These are phyloP conservation scores for Spongia lamella DNA, from an alignment of 37 sponge, comb jelly and placozoan species.

Conservation along the genomic window DNA sequence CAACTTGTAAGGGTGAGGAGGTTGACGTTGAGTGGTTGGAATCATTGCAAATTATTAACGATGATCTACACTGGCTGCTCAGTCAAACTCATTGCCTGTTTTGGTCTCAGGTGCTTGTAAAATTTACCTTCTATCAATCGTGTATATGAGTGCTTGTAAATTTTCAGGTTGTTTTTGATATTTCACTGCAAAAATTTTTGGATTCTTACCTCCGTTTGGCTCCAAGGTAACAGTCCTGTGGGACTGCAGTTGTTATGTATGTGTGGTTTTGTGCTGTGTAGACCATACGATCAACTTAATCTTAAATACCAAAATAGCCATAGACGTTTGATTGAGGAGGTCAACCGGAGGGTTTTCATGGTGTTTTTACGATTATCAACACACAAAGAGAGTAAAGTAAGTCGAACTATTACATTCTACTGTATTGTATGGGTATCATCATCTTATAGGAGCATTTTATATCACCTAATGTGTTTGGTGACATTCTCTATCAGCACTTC, in stretches of 20 bases:
- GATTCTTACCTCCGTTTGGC: constrained; percentile 67
- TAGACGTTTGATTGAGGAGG: neutral
- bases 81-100: constrained; percentile 48
- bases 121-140: neutral
- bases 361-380: constrained; percentile 72
- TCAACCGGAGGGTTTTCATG: constrained; percentile 75
- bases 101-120: constrained; percentile 74
- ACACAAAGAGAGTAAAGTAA: constrained; percentile 51
- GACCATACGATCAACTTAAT: neutral
- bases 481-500: constrained; percentile 71
- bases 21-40: constrained; percentile 55
- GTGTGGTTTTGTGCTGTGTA: constrained; percentile 3
- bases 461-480: constrained; percentile 40
- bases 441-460: constrained; percentile 45
- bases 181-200: constrained; percentile 60
- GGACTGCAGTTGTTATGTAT: neutral
- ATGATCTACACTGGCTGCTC: constrained; percentile 70
- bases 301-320: neutral
- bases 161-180: constrained; percentile 70
- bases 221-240: constrained; percentile 41
- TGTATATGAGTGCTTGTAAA: constrained; percentile 10
- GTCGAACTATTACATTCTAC: no score
- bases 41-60: constrained; percentile 57
- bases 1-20: neutral
- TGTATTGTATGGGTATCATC: no score